Conservation (phyloP, 2,888 invertebrate species). For the Hylaea fasciaria region DNA sequence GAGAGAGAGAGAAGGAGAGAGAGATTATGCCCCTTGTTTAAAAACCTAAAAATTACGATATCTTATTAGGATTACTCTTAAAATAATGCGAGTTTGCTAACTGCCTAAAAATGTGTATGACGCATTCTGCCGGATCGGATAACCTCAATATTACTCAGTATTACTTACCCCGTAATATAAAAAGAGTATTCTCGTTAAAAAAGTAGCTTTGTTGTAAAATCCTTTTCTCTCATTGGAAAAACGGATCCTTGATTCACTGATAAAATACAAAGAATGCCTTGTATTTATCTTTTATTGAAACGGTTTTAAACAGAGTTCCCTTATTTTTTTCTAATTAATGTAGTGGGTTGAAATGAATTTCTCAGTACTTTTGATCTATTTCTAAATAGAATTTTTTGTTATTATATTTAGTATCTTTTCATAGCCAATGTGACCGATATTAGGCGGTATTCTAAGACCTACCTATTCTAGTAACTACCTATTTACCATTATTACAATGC, state of each 20-base stretch:
- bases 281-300: constrained; percentile 61
- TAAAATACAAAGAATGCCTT: constrained; percentile 60
- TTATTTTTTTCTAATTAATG: constrained; percentile 31
- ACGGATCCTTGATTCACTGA: constrained; percentile 63
- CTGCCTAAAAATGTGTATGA: background rate
- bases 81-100: background rate
- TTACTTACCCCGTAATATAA: constrained; percentile 61
- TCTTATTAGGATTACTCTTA: too few relatives aligned
- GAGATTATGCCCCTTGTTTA: too few relatives aligned
- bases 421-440: too few relatives aligned
- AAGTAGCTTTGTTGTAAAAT: constrained; percentile 56
- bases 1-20: too few relatives aligned
- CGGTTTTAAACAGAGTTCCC: constrained; percentile 33
- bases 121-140: constrained; percentile 61
- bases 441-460: too few relatives aligned
- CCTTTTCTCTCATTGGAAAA: constrained; percentile 59
- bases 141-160: constrained; percentile 64
- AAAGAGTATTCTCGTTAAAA: constrained; percentile 59
- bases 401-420: too few relatives aligned
- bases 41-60: too few relatives aligned
- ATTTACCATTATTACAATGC: too few relatives aligned
- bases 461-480: too few relatives aligned
- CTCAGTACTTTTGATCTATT: too few relatives aligned
- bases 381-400: too few relatives aligned
- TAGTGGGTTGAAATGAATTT: background rate